A percentile compares a stretch with the other conserved stretches of the same genome.
Conservation (phyloP, 2,113 vertebrate species). For the Macaca nemestrina region DNA sequence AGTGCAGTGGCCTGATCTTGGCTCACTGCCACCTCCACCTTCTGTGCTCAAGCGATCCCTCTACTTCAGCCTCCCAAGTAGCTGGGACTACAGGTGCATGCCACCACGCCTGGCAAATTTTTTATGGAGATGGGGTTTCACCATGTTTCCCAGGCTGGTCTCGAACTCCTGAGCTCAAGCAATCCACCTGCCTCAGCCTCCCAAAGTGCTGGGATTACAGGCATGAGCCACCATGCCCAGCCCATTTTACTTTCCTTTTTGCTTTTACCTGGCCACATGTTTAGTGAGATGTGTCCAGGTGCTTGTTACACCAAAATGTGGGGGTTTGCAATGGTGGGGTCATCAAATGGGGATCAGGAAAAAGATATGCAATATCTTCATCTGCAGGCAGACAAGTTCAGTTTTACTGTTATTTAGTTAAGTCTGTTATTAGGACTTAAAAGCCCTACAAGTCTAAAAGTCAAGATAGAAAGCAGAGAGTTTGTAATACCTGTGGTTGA, state of each 20-base stretch:
- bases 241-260: not conserved
- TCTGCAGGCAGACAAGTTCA: not conserved
- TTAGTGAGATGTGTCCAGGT: not conserved
- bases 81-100: too few relatives aligned
- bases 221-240: too few relatives aligned
- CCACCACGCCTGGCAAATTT: too few relatives aligned
- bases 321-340: not conserved
- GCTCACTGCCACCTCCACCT: too few relatives aligned
- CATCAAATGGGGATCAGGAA: not conserved
- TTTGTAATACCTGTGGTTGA: not conserved
- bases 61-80: too few relatives aligned
- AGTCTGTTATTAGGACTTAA: not conserved
- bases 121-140: too few relatives aligned
- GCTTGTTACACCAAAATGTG: not conserved
- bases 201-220: too few relatives aligned
- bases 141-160: too few relatives aligned
- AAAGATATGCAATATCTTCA: not conserved
- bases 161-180: too few relatives aligned
- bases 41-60: too few relatives aligned
- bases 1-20: too few relatives aligned
- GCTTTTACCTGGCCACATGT: not conserved
- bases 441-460: not conserved
- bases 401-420: not conserved
- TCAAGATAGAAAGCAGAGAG: slow-evolving; percentile 7
- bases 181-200: too few relatives aligned